Percentiles rank a stretch among this genome's conserved stretches.
These are phyloP conservation scores for Penaeus vannamei DNA, from an alignment of 1,140 invertebrate species.

Conservation along the genomic window DNA sequence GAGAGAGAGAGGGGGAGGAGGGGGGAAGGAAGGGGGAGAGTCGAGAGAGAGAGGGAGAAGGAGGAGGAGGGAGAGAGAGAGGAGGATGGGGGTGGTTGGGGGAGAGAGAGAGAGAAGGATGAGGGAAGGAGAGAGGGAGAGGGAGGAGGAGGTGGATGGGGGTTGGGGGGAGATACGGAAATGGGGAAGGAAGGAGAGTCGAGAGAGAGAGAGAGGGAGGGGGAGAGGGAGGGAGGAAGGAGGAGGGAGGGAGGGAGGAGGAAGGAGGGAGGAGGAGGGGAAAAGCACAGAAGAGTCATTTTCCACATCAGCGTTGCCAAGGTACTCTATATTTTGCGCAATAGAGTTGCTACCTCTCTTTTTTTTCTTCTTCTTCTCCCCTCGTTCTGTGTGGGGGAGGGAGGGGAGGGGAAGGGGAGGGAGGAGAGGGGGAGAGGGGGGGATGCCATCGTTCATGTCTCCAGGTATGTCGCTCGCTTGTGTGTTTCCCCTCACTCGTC, in stretches of 20 bases:
- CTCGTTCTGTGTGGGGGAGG: background rate
- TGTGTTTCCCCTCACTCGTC: no score
- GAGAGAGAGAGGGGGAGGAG: background rate
- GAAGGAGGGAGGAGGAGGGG: background rate
- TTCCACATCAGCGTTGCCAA: conserved; percentile 51
- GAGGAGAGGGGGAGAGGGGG: no score
- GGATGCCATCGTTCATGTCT: no score
- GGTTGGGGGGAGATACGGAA: no score
- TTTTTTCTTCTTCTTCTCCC: no score
- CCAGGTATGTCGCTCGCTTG: no score
- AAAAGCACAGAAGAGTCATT: conserved; percentile 50
- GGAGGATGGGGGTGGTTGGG: conserved; percentile 1
- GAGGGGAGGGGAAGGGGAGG: no score
- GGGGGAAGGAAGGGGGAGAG: conserved; percentile 30
- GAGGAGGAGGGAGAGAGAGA: background rate
- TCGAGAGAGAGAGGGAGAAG: no score
- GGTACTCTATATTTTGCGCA: conserved; percentile 8
- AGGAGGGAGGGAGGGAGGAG: conserved; percentile 4
- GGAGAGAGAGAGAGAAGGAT: background rate
- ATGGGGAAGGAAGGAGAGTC: no score
- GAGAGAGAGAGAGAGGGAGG: background rate
- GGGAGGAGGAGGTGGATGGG: conserved; percentile 13
- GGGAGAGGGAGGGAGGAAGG: background rate
- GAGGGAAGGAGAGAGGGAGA: conserved; percentile 38
- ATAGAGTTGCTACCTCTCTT: background rate